These are phyloP conservation scores for Triplophysa dalaica DNA, from an alignment of 2,113 vertebrate genomes.

Conservation along the genomic window DNA sequence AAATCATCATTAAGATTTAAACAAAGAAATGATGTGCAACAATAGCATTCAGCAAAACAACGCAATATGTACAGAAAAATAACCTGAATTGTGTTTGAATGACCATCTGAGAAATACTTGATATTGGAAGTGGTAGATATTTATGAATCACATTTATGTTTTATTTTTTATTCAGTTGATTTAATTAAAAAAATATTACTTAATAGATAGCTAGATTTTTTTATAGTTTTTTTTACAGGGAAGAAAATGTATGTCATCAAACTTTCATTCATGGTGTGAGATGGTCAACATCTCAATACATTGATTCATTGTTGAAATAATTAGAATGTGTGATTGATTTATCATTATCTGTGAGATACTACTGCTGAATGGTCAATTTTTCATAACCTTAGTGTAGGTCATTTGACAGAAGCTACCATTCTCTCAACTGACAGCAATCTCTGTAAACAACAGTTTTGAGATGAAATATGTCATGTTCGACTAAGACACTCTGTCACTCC, in stretches of 20 bases:
- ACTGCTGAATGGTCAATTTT: not conserved
- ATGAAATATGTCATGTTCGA: not conserved
- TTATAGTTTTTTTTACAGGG: not conserved
- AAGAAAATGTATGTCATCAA: not conserved
- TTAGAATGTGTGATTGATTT: not conserved
- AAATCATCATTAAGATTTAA: slow-evolving; percentile 33
- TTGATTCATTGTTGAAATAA: slow-evolving; percentile 2
- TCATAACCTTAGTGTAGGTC: not conserved
- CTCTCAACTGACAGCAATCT: not conserved
- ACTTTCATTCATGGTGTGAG: slow-evolving; percentile 19
- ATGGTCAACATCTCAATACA: slow-evolving; percentile 53
- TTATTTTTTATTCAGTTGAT: not conserved
- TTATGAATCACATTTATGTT: not conserved
- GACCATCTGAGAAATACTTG: not conserved
- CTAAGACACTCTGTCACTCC: not conserved
- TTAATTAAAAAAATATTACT: not conserved
- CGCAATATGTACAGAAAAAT: slow-evolving; percentile 18
- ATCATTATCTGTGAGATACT: not conserved
- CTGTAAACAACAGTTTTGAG: slow-evolving; percentile 9
- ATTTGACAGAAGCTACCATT: not conserved
- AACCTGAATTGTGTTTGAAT: not conserved
- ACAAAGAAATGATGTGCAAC: slow-evolving; percentile 22
- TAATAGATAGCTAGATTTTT: not conserved
- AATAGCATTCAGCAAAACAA: not conserved
- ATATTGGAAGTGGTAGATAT: not conserved